These are phyloP conservation scores for Heliconius nattereri DNA, from an alignment of 1,140 invertebrate species.

Conservation along the genomic window DNA sequence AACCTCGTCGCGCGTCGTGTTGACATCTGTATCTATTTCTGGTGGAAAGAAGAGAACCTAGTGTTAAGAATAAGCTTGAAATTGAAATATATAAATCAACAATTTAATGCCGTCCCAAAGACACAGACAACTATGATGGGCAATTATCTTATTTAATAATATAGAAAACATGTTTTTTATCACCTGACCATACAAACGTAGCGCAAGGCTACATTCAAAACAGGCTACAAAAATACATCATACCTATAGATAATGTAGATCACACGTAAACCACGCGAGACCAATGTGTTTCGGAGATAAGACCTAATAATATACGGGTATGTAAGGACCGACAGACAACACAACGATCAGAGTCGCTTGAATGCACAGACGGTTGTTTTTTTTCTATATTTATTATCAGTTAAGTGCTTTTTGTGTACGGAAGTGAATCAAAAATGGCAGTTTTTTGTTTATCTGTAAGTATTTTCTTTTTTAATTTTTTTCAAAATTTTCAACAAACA, in stretches of 20 bases:
- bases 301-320: slow-evolving; percentile 11
- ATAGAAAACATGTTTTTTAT: neutral
- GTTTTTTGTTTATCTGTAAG: slow-evolving; percentile 10
- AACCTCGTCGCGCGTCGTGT: too few species aligned
- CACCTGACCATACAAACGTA: neutral
- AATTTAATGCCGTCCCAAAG: too few species aligned
- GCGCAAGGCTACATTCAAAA: neutral
- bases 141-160: too few species aligned
- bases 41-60: too few species aligned
- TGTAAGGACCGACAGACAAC: slow-evolving; percentile 11
- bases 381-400: slow-evolving; percentile 15
- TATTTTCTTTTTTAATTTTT: neutral
- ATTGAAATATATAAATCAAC: too few species aligned
- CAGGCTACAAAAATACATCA: slow-evolving; percentile 10
- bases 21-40: too few species aligned
- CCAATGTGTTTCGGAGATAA: slow-evolving; percentile 41
- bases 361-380: slow-evolving; percentile 10
- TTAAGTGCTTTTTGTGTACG: slow-evolving; percentile 17
- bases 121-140: neutral
- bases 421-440: slow-evolving; percentile 23
- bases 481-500: too few species aligned
- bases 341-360: slow-evolving; percentile 10
- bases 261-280: slow-evolving; percentile 47
- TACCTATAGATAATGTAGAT: slow-evolving; percentile 43
- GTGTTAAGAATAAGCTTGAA: too few species aligned